Base-by-base conservation (phyloP, 2,888 invertebrate species). In the Euspilapteryx auroguttella region DNA sequence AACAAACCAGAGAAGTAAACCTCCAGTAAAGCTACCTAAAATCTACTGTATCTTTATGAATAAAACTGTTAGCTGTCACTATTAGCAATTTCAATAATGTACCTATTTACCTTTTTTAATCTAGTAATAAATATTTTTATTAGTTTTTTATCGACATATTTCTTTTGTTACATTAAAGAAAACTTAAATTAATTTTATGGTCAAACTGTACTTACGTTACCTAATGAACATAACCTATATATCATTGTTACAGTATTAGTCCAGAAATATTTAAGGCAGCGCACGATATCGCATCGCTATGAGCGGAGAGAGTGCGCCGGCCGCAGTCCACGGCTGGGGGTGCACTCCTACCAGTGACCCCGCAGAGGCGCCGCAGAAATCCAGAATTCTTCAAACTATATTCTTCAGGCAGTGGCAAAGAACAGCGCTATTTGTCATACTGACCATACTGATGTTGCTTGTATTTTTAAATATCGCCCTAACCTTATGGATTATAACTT, bases 401-500 rank as follows among this genome's bases (percentile, higher is more conserved):
- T 45, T 63, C 24, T 47, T 50, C 21, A 53, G 45, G 32, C 97
- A 96, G 15, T 98, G 98, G 98, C 79, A 96, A 38, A 93, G 95
- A 56, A 82, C 90, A 50, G 91, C 93, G 55, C 83, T 98, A 20
- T 98, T 94, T 63, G 81, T 85, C 12, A 83, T 96, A 44, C 82
- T 98, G 33, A 68, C 93, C 36, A 81, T 89, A 24, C 81, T 97
- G 36, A 86, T 94, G 63, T 69, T 94, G 35, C 80, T 94, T 56
- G 89, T 97, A 45, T 86, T 93, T 51, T 80, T 95, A 42, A 98
- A 98, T 69, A 81, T 98, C 47, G 90, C 92, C n/a, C 80, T 98
- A 31, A 96, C 96, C 0, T 79, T 96, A 28, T 98, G 97, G 96
- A 91, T 98, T 37, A 83, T 98, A 41, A 89, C 91, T 58, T 93